phyloP scores from a whole-genome alignment of 2,888 invertebrate species.

The Nymphalis polychloros region DNA sequence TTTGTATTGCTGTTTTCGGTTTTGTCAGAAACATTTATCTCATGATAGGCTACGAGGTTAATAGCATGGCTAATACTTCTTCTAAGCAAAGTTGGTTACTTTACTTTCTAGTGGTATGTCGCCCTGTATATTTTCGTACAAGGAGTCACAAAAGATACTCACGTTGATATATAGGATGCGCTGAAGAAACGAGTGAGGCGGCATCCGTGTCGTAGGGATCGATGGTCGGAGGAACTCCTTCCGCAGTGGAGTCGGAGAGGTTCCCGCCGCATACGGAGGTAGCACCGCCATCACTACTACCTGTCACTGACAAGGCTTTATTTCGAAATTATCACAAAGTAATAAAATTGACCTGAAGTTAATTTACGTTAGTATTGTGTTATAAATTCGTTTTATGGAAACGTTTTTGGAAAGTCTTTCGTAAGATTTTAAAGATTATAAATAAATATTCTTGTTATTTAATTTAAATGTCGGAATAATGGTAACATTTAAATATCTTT shows the following conservation, averaged over 20 bases:
- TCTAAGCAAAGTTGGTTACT: too few relatives aligned
- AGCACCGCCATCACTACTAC: constrained; percentile 90
- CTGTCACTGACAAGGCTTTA: constrained; percentile 61
- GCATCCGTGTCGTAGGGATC: constrained; percentile 87
- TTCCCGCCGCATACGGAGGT: constrained; percentile 91
- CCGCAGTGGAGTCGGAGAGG: constrained; percentile 89
- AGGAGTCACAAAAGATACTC: constrained; percentile 58
- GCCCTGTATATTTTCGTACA: background rate
- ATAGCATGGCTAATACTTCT: too few relatives aligned
- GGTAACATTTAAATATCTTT: too few relatives aligned
- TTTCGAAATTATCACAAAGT: constrained; percentile 20
- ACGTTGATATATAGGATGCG: constrained; percentile 88
- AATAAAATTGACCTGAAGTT: background rate
- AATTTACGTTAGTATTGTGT: background rate
- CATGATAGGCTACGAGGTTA: too few relatives aligned
- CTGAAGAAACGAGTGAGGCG: constrained; percentile 86
- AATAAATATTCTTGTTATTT: too few relatives aligned
- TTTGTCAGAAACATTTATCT: too few relatives aligned
- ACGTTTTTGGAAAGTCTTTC: too few relatives aligned
- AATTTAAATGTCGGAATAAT: too few relatives aligned
- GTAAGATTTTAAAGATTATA: too few relatives aligned
- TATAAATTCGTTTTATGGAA: too few relatives aligned
- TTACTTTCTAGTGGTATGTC: background rate
- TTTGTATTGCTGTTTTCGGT: too few relatives aligned
- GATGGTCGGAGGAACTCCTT: constrained; percentile 85